These are phyloP conservation scores for Candidula unifasciata DNA, from an alignment of 2,888 invertebrate species.

Conservation along the genomic window DNA sequence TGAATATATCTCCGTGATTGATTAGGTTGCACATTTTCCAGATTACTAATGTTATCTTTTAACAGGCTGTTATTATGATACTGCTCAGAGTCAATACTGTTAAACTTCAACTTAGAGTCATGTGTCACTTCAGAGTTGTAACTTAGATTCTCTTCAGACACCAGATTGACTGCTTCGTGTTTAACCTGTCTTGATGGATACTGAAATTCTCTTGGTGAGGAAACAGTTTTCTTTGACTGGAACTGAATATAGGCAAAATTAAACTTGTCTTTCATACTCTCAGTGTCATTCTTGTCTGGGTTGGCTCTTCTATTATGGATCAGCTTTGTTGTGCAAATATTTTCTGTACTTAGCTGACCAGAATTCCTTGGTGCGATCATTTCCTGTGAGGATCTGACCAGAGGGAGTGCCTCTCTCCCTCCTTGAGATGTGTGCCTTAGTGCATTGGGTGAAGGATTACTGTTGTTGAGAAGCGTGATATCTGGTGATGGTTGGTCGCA, in stretches of 20 bases:
- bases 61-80: neutral
- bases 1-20: slow-evolving; percentile 32
- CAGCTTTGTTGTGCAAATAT: neutral
- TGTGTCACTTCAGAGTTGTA: neutral
- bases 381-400: slow-evolving; percentile 1
- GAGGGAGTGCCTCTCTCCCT: neutral
- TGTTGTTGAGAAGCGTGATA: neutral
- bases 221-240: neutral
- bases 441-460: neutral
- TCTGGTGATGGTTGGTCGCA: slow-evolving; percentile 4
- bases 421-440: neutral
- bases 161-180: neutral
- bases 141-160: slow-evolving; percentile 1
- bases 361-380: neutral
- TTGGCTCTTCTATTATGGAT: neutral
- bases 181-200: neutral
- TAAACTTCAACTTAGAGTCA: neutral
- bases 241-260: neutral
- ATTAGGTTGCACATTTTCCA: neutral
- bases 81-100: neutral
- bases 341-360: slow-evolving; percentile 12
- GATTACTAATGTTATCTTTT: slow-evolving; percentile 16
- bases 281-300: neutral
- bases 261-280: slow-evolving; percentile 3
- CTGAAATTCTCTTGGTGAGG: neutral